A percentile compares a stretch with the other conserved stretches of the same genome.
phyloP scores from a whole-genome alignment of 2,113 vertebrate genomes.

The Corapipo altera region DNA sequence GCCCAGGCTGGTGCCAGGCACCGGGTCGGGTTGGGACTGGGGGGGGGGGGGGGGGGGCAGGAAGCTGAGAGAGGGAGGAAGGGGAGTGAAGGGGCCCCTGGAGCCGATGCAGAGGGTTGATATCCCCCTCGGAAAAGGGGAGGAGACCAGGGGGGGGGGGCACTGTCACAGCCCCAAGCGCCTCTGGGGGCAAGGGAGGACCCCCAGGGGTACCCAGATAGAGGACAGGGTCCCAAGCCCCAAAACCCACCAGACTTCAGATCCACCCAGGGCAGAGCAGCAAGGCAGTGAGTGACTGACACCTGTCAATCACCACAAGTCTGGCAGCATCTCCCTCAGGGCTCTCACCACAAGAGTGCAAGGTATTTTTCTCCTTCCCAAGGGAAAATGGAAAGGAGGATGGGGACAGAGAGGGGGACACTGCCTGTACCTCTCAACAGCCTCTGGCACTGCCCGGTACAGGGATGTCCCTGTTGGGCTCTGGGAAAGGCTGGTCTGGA shows the following conservation, averaged over 20 bases:
- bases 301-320: not conserved
- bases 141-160: not conserved
- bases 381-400: not conserved
- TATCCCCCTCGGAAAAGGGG: conserved; percentile 10
- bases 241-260: rapidly evolving
- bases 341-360: rapidly evolving
- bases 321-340: not conserved
- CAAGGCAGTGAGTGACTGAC: not conserved
- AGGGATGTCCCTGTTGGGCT: not conserved
- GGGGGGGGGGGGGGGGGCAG: conserved; percentile 1
- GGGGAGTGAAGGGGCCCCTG: not conserved
- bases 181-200: not conserved
- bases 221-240: not conserved
- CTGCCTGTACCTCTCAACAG: not conserved
- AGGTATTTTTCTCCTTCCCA: not conserved
- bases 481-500: not conserved
- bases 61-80: not conserved
- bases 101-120: not conserved
- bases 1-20: not conserved
- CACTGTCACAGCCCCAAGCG: not conserved
- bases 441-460: rapidly evolving
- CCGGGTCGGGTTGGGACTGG: not conserved
- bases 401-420: not conserved
- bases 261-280: not conserved
- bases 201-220: not conserved